Percentiles rank a stretch among this genome's conserved stretches.
Conservation (phyloP, 2,113 vertebrate genomes). For the Eurystomus gularis region DNA sequence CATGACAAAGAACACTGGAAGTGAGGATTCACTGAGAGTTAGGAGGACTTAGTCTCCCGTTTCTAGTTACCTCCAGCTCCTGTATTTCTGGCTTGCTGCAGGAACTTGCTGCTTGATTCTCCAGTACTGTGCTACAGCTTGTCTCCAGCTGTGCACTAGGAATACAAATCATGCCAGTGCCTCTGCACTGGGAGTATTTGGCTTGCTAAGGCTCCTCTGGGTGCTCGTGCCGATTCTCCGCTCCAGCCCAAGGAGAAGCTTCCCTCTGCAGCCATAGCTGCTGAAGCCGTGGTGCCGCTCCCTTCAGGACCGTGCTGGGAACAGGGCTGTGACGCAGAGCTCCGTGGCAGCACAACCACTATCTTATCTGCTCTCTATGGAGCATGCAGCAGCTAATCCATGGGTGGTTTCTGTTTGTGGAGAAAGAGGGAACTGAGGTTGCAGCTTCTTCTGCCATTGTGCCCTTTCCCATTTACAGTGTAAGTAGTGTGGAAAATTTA, state of each 20-base stretch:
- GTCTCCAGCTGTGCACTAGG: constrained; percentile 35
- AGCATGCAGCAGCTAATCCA: not conserved
- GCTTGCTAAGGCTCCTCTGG: not conserved
- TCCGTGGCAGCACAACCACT: not conserved
- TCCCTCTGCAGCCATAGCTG: not conserved
- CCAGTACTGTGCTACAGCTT: not conserved
- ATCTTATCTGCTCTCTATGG: not conserved
- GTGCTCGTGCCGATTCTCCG: not conserved
- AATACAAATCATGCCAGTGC: constrained; percentile 14
- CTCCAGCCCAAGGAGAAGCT: not conserved
- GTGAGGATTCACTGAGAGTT: not conserved
- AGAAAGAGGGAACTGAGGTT: not conserved
- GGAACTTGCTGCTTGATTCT: not conserved
- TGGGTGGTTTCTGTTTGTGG: not conserved
- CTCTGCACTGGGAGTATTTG: not conserved
- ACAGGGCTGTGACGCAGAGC: not conserved
- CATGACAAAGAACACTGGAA: not conserved
- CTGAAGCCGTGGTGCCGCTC: not conserved
- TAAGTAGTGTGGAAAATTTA: not conserved
- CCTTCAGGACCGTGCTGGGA: not conserved
- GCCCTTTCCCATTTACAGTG: not conserved
- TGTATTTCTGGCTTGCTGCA: not conserved
- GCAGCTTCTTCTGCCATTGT: not conserved
- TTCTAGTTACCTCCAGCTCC: not conserved
- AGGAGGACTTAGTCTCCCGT: not conserved